Evolutionary conservation across 2,888 invertebrate species (phyloP), one percentile per base, ranked within the genome.

Genomic region (Drosophila pegasa): DNA sequence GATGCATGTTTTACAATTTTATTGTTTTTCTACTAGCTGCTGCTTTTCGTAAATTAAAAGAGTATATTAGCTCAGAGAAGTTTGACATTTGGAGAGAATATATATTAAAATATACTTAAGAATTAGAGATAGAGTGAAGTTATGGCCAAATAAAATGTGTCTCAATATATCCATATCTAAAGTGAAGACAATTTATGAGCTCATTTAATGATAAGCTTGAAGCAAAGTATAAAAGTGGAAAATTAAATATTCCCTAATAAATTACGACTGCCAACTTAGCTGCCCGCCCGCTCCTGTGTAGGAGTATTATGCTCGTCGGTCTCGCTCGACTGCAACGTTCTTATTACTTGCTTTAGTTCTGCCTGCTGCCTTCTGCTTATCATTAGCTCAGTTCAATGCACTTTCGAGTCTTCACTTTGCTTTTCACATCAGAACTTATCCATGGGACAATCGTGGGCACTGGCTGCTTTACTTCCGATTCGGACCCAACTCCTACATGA

Each of bases 401-500:
- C 76, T 76, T 73, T 48, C 14, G 41, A 50, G 55, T n/a, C 71
- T 54, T 62, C 52, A 54, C 37, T 67, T 47, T 25, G 71, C 43
- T 50, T 56, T 59, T 66, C 48, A 59, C 20, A 58, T 57, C 38
- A 52, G n/a, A n/a, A n/a, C 51, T 69, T 77, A 77, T 77, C 74
- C 75, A 48, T 18, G 22, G 8, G 31, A 47, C 47, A 56, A 75
- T 75, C 71, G 74, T 60, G 70, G 70, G 57, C 10, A 51, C 43
- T 60, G 35, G 3, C 16, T 29, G 69, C 73, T 66, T 71, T 67
- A 83, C 80, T 83, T 83, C 82, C 82, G 82, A 83, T 85, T 67
- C 72, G 55, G 22, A 43, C 14, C 20, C 56, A 56, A 68, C 75
- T 70, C 75, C 74, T 76, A 75, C 71, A 78, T 86, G 83, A 86